Conservation (phyloP, 2,888 invertebrate species). For the Holacanthella duospinosa region DNA sequence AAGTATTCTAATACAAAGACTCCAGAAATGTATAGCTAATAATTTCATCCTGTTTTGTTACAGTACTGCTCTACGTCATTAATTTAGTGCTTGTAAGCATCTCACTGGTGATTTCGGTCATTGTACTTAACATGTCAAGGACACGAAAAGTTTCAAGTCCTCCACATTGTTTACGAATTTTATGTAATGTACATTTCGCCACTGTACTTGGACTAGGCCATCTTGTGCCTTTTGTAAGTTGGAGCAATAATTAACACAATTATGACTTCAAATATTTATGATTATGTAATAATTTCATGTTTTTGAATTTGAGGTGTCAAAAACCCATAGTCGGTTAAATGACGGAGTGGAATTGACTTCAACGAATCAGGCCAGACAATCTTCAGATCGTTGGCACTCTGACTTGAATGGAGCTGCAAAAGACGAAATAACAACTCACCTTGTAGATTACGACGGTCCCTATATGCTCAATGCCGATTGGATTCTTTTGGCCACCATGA, state of each 20-base stretch:
- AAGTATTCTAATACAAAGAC: neutral
- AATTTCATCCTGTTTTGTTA: too few relatives aligned
- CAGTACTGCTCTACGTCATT: constrained; percentile 51
- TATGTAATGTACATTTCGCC: constrained; percentile 37
- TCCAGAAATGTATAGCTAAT: neutral
- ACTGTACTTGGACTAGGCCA: constrained; percentile 37
- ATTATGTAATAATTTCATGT: neutral
- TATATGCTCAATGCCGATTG: constrained; percentile 34
- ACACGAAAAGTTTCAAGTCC: constrained; percentile 44
- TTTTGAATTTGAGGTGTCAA: constrained; percentile 26
- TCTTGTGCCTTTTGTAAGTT: constrained; percentile 38
- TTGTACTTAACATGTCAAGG: constrained; percentile 48
- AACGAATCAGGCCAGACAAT: constrained; percentile 14
- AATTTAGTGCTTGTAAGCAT: constrained; percentile 46
- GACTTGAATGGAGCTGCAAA: constrained; percentile 18
- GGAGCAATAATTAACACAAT: too few relatives aligned
- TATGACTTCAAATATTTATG: too few relatives aligned
- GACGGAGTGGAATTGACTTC: constrained; percentile 34
- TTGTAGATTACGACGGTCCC: constrained; percentile 21
- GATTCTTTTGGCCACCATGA: constrained; percentile 34
- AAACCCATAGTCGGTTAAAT: constrained; percentile 32
- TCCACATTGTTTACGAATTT: constrained; percentile 40
- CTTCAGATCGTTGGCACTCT: neutral
- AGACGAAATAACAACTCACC: constrained; percentile 26
- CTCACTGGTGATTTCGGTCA: constrained; percentile 48